Evolutionary conservation across 2,113 vertebrate species (phyloP), one percentile per base, ranked within the genome.

Genomic region (Bolborhynchus lineola): DNA sequence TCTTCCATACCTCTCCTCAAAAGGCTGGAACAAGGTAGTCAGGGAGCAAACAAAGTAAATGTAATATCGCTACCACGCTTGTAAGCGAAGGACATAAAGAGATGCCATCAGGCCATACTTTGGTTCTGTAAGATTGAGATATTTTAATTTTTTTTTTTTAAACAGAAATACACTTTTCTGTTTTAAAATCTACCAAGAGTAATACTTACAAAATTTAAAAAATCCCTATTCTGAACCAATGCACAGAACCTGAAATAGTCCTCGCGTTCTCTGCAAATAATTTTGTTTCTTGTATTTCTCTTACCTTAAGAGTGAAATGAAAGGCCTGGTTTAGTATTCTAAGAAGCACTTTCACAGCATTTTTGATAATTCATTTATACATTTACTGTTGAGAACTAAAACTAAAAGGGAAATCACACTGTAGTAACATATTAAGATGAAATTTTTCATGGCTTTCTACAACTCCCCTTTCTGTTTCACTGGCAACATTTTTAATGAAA

Each of bases 1-100:
- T 63, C 17, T 86, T 44, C 42, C 23, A 35, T 3, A n/a, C 2
- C 4, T 67, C 77, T 85, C 39, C 41, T 42, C 42, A 23, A 94
- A 89, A 79, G 0, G 0, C 0, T 67, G 37, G 17, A 39, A 79
- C 77, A 84, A 65, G 9, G 21, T 49, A 52, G 39, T 25, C 33
- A 59, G 42, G 21, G 31, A 82, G 71, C 16, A 63, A 37, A 64
- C 19, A 28, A 31, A 67, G 29, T 74, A 57, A 82, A 90, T 6
- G 21, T 10, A 65, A 1, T 41, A 93, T 23, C 1, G 2, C 19
- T 13, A 83, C 5, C 64, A 57, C 18, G 46, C 6, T 24, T 67
- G 3, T 20, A 76, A 75, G 17, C 2, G 1, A 77, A 28, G 18
- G 8, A 64, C 35, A 62, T 0, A 0, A n/a, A 75, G 28, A 71